Evolutionary conservation across 2,797 vertebrate genomes (phyloP), one percentile per base, ranked within the genome.

Genomic region (Danio choprae): DNA sequence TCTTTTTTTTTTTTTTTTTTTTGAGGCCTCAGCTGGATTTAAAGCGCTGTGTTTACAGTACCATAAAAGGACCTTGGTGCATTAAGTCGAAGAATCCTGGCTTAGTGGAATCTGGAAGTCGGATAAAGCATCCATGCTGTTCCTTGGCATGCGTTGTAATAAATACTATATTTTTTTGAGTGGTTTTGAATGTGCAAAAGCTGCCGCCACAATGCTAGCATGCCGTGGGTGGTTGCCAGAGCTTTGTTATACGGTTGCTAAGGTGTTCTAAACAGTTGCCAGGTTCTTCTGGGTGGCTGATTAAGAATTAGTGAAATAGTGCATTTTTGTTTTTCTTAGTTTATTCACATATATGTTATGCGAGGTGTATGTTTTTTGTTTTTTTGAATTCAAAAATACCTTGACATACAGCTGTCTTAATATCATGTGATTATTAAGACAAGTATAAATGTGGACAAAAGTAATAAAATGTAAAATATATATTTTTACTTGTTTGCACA

Each of bases 41-140:
- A 89, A 87, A 67, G 88, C 64, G 85, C 84, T 80, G 87, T 92
- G 91, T 94, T 93, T 92, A 93, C 92, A 90, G 88, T 89, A 86
- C 93, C 93, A 92, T 93, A 93, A 92, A 94, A 90, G 93, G 93
- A 87, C 55, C 85, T 90, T 83, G 86, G 83, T 84, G 90, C 91
- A 89, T 88, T 89, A 87, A 87, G 83, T 77, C 77, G 71, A 40
- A 41, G 88, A 90, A 88, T 89, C 92, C 91, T 89, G 91, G 88
- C 87, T 86, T 85, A 89, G 85, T 83, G 83, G 88, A 87, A 90
- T 84, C 20, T 40, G 16, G 65, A 77, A 18, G 38, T 29, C 55
- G 86, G 88, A 88, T 83, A 87, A 44, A 43, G 38, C 43, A 43
- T 62, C 12, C 36, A 60, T 70, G 44, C 18, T 78, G 56, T 70